Base-by-base conservation (phyloP, 2,888 invertebrate species). In the Watsonalla cultraria region DNA sequence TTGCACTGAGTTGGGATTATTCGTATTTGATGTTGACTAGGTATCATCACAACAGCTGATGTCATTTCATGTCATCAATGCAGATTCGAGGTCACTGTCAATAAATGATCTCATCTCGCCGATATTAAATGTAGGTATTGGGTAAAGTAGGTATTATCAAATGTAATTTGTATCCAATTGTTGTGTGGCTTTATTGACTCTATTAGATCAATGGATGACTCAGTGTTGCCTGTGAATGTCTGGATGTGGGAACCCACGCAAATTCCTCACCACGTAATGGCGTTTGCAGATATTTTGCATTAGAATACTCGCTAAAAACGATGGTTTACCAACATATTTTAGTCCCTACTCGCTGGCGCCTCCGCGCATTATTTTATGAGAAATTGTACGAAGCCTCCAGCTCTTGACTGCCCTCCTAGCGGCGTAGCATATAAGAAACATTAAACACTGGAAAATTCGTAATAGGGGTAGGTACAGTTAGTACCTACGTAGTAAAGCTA, bases 31-130 rank as follows among this genome's bases (percentile, higher is more conserved):
- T 72, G 70, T 73, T 75, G 72, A 78, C 79, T 77, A n/a, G n/a
- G n/a, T n/a, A 77, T 76, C 74, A 68, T 68, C 11, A 42, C 11
- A 42, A 66, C 70, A 67, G 73, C 75, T 88, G 88, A 87, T 86
- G 88, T 89, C 86, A 89, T 80, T 11, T 65, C 68, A 67, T 74
- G 74, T 70, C 72, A 73, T 66, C 76, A 76, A 66, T 78, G 76
- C 78, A 83, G 66, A 75, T 74, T 74, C 86, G 87, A 88, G 87
- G 89, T 80, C 84, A 83, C 60, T 82, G 83, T 85, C 85, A 84
- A 86, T 77, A 82, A 76, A 80, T 88, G 86, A 90, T 73, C 81
- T 90, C 89, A 89, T 79, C 81, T 89, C 88, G 88, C 79, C 87
- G 75, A 82, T 82, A 78, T 80, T 69, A 74, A 24, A 24, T 24